Evolutionary conservation across 2,797 vertebrate species (phyloP).

Genomic region (Xerus rutilus): DNA sequence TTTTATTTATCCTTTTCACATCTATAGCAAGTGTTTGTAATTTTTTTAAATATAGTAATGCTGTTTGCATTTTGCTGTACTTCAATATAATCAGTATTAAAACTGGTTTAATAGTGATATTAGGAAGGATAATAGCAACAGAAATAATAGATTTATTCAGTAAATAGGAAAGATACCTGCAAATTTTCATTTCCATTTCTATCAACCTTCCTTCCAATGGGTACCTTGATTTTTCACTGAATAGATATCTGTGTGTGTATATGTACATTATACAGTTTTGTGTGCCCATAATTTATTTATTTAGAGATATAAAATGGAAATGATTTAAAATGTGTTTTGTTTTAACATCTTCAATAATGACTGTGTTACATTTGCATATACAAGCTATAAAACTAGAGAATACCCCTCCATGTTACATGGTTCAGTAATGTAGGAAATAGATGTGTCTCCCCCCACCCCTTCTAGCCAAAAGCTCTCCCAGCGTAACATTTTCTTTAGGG

Average conservation of each 20-base stretch:
- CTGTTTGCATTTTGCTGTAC: constrained; percentile 15
- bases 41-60: constrained; percentile 4
- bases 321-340: constrained; percentile 20
- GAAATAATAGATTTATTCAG: background rate
- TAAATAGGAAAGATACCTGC: background rate
- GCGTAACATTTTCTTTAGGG: background rate
- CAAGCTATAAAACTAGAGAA: background rate
- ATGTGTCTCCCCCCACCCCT: background rate
- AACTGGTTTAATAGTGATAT: constrained; percentile 4
- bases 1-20: background rate
- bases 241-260: background rate
- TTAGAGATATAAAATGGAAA: constrained; percentile 18
- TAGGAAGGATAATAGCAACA: background rate
- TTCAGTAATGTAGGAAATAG: background rate
- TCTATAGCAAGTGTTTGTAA: background rate
- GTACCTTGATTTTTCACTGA: constrained; percentile 34
- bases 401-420: background rate
- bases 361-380: background rate
- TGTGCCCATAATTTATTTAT: background rate
- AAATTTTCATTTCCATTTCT: constrained; percentile 34
- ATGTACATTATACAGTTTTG: background rate
- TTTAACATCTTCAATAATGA: constrained; percentile 8
- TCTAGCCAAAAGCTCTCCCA: background rate
- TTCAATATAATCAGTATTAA: background rate
- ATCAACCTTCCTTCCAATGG: background rate